Percentiles rank a stretch among this genome's conserved stretches.
phyloP scores from a whole-genome alignment of 2,888 invertebrate species.

The Philonicus albiceps region DNA sequence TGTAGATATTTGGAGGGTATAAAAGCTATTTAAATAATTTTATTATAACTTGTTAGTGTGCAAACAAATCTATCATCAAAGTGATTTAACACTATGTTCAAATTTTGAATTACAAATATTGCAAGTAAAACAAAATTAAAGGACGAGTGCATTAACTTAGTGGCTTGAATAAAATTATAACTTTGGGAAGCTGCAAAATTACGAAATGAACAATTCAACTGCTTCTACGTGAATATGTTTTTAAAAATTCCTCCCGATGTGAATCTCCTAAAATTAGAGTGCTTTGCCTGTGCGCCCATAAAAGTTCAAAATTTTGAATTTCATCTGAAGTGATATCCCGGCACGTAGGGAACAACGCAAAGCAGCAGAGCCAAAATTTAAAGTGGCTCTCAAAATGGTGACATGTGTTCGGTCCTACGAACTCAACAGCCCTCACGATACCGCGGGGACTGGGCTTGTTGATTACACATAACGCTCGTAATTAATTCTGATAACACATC shows the following conservation, averaged over 20 bases:
- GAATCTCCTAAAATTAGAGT: neutral
- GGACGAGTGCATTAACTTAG: neutral
- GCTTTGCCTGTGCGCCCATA: neutral
- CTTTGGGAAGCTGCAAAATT: neutral
- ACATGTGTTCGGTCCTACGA: slow-evolving; percentile 42
- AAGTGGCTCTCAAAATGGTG: slow-evolving; percentile 29
- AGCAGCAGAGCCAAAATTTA: slow-evolving; percentile 30
- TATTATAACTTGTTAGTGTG: too few relatives aligned
- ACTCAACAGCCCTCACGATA: slow-evolving; percentile 13
- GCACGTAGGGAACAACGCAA: slow-evolving; percentile 42
- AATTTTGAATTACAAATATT: neutral
- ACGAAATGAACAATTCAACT: neutral
- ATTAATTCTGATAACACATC: slow-evolving; percentile 46
- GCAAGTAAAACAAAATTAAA: neutral
- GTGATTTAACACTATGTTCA: too few relatives aligned
- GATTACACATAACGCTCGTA: slow-evolving; percentile 46
- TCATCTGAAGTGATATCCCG: neutral
- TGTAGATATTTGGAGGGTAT: too few relatives aligned
- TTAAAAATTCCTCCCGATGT: neutral
- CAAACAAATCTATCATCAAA: too few relatives aligned
- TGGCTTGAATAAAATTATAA: neutral
- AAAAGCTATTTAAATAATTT: too few relatives aligned
- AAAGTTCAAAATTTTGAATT: slow-evolving; percentile 33
- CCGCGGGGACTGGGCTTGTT: slow-evolving; percentile 25
- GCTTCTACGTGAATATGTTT: neutral